phyloP scores from a whole-genome alignment of 2,888 invertebrate genomes.

The Cheilosia impressa region DNA sequence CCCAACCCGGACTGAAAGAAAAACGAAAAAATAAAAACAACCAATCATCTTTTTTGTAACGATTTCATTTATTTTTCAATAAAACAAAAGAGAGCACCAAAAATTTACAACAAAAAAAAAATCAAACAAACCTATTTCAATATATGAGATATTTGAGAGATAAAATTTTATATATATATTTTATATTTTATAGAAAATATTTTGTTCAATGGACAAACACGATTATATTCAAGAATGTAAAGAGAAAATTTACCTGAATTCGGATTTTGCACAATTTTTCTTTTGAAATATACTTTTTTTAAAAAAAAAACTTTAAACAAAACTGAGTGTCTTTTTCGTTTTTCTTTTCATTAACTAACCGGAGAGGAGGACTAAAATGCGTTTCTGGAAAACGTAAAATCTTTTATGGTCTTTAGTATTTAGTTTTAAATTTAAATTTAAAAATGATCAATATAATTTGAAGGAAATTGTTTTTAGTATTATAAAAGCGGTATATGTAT shows the following conservation, averaged over 20 bases:
- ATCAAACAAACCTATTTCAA: slow-evolving; percentile 40
- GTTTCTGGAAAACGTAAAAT: slow-evolving; percentile 74
- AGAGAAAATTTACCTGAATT: slow-evolving; percentile 71
- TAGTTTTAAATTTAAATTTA: slow-evolving; percentile 5
- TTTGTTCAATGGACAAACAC: slow-evolving; percentile 71
- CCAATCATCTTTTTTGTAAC: background rate
- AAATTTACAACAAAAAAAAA: slow-evolving; percentile 2
- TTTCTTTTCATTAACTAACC: slow-evolving; percentile 35
- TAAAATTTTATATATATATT: slow-evolving; percentile 61
- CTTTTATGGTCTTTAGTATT: slow-evolving; percentile 41
- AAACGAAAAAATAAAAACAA: background rate
- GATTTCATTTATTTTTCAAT: slow-evolving; percentile 32
- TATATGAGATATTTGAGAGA: slow-evolving; percentile 49
- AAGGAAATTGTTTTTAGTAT: slow-evolving; percentile 31
- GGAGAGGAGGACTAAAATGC: slow-evolving; percentile 53
- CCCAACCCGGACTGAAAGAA: too few species aligned
- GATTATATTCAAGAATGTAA: slow-evolving; percentile 70
- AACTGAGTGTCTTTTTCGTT: slow-evolving; percentile 13
- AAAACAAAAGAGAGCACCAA: slow-evolving; percentile 26
- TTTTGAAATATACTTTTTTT: slow-evolving; percentile 10
- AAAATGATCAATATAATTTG: slow-evolving; percentile 28
- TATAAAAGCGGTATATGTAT: slow-evolving; percentile 31
- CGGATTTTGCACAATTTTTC: slow-evolving; percentile 52
- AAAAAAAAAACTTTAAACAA: slow-evolving; percentile 32
- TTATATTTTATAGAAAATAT: slow-evolving; percentile 30